Base-by-base conservation (phyloP, 1,140 invertebrate genomes). In the Sinonovacula constricta region DNA sequence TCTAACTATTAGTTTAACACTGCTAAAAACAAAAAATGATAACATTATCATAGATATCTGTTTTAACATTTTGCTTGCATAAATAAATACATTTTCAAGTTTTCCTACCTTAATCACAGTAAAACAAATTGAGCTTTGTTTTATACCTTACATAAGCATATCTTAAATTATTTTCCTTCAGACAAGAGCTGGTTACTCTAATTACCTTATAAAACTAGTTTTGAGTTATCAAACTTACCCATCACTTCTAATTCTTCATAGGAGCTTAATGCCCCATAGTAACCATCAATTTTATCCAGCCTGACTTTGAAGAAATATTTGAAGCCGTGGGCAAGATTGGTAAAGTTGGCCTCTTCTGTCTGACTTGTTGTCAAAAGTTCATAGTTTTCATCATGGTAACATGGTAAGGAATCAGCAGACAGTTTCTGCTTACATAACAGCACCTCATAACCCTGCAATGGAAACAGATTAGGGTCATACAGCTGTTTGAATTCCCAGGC, bases 251-350 rank as follows among this genome's bases (percentile, higher is more conserved):
- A 0, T 34, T 31, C 31, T n/a, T n/a, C 22, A 2, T 14, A 4
- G 1, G 7, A n/a, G 54, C 53, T 51, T 4, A 49, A 14, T 26
- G 63, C 62, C n/a, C 62, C 71, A 34, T 76, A 34, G 62, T 68
- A 57, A 39, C 67, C 79, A 65, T 60, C 14, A 22, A 69, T 56
- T 7, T 57, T 53, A 22, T 65, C 26, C n/a, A 65, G 53, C 12
- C 51, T 31, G 4, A 81, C 68, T 28, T 45, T 71, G 24, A 81
- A 63, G 24, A 26, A n/a, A 24, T 72, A 65, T 3, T 14, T 59
- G 49, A 39, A 68, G 4, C 68, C 60, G 3, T 7, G 26, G 3
- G 26, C 26, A 15, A 81, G 24, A 3, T 22, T 33, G 2, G 3
- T 69, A 22, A 22, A 69, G 14, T 54, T 49, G 7, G 45, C 33